phyloP scores from a whole-genome alignment of 2,888 invertebrate genomes.

The Apodemia zela region DNA sequence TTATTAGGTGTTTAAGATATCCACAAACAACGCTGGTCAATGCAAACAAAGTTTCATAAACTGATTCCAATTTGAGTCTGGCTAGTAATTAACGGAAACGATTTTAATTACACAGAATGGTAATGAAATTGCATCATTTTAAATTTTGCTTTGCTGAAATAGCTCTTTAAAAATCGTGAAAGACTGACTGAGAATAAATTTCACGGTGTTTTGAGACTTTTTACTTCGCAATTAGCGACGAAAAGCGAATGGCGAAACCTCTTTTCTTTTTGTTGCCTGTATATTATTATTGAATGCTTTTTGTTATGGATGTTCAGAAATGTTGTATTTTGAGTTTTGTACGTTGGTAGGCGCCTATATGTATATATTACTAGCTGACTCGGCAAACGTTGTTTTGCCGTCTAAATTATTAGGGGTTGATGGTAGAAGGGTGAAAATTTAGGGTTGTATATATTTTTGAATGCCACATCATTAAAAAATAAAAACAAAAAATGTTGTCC shows the following conservation, averaged over 20 bases:
- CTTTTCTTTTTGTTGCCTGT: no score
- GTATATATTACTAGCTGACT: no score
- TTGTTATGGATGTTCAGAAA: no score
- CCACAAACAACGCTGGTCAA: constrained; percentile 7
- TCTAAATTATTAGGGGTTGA: no score
- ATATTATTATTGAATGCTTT: no score
- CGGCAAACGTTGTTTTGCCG: no score
- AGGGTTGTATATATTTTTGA: no score
- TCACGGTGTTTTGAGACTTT: not conserved
- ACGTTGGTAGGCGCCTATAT: no score
- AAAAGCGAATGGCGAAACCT: not conserved
- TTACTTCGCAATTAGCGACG: not conserved
- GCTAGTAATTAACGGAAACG: constrained; percentile 9
- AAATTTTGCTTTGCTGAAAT: not conserved
- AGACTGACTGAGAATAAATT: constrained; percentile 3
- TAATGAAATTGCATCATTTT: constrained; percentile 13
- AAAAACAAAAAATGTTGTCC: no score
- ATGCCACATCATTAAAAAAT: no score
- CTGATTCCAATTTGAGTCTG: constrained; percentile 15
- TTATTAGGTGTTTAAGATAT: constrained; percentile 5
- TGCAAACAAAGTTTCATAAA: constrained; percentile 17
- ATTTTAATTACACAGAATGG: constrained; percentile 15
- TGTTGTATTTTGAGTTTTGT: no score
- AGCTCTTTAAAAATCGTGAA: not conserved
- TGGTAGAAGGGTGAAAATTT: no score